Percentiles rank a stretch among this genome's conserved stretches.
Evolutionary conservation across 2,797 vertebrate genomes (phyloP).

Genomic region (Sebastes nivosus): DNA sequence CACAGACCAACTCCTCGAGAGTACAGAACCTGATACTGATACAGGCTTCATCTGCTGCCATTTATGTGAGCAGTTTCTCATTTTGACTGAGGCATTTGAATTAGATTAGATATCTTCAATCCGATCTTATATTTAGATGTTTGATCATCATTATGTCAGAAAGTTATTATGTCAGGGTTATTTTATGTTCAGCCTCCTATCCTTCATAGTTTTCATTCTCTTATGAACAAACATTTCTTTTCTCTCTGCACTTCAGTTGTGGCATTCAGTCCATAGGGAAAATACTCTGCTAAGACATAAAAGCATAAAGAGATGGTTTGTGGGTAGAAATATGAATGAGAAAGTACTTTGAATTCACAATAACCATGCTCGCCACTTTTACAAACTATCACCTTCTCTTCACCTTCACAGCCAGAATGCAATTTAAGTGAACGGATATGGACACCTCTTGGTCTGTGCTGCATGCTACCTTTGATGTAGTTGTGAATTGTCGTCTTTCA

Average conservation of each 20-base stretch:
- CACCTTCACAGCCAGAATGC: background rate
- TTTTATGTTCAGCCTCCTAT: background rate
- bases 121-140: background rate
- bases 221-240: background rate
- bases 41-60: conserved; percentile 10
- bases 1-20: conserved; percentile 4
- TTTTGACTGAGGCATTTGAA: conserved; percentile 14
- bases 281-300: background rate
- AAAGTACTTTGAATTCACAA: background rate
- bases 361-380: background rate
- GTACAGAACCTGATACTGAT: background rate
- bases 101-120: conserved; percentile 12
- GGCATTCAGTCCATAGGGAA: background rate
- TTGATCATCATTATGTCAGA: conserved; percentile 40
- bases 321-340: background rate
- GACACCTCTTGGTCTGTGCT: background rate
- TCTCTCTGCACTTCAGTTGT: background rate
- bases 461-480: background rate
- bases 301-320: background rate
- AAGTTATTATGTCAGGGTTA: conserved; percentile 7
- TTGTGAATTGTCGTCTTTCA: background rate
- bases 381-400: background rate
- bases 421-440: background rate
- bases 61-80: conserved; percentile 18
- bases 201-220: background rate